Evolutionary conservation across 2,888 invertebrate species (phyloP).

Genomic region (Agrotis exclamationis): DNA sequence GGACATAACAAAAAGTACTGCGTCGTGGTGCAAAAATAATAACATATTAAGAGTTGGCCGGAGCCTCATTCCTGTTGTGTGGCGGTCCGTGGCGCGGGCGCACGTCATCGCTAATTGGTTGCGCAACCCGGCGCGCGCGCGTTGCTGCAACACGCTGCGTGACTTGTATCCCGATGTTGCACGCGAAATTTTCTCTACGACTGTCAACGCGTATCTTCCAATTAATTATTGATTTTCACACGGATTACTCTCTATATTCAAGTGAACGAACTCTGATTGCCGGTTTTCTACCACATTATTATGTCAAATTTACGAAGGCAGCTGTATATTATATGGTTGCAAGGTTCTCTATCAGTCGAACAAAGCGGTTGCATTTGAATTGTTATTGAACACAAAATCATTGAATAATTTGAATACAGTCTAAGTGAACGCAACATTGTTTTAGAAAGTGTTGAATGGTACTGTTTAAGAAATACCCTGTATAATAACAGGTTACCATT

Average conservation of each 20-base stretch:
- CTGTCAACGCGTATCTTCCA: slow-evolving; percentile 24
- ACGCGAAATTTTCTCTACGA: slow-evolving; percentile 25
- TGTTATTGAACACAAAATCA: slow-evolving; percentile 77
- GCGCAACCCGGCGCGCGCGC: slow-evolving; percentile 76
- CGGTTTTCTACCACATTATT: slow-evolving; percentile 57
- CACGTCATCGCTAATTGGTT: slow-evolving; percentile 79
- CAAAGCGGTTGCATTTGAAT: slow-evolving; percentile 72
- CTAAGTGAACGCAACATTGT: slow-evolving; percentile 83
- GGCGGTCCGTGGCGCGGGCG: slow-evolving; percentile 79
- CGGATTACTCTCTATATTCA: slow-evolving; percentile 53
- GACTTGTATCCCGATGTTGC: slow-evolving; percentile 68
- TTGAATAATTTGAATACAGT: slow-evolving; percentile 83
- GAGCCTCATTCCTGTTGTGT: slow-evolving; percentile 80
- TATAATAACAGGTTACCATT: slow-evolving; percentile 74
- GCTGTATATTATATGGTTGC: slow-evolving; percentile 30
- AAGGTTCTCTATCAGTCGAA: slow-evolving; percentile 54
- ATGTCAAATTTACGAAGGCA: slow-evolving; percentile 58
- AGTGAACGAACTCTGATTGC: slow-evolving; percentile 34
- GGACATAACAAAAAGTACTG: slow-evolving; percentile 56
- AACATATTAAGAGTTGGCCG: slow-evolving; percentile 75
- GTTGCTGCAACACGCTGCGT: slow-evolving; percentile 76
- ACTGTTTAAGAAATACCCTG: slow-evolving; percentile 74
- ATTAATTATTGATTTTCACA: slow-evolving; percentile 59
- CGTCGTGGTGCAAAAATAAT: slow-evolving; percentile 54
- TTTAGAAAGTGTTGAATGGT: slow-evolving; percentile 85